Evolutionary conservation across 2,113 vertebrate species (phyloP).

Genomic region (Lophius piscatorius): DNA sequence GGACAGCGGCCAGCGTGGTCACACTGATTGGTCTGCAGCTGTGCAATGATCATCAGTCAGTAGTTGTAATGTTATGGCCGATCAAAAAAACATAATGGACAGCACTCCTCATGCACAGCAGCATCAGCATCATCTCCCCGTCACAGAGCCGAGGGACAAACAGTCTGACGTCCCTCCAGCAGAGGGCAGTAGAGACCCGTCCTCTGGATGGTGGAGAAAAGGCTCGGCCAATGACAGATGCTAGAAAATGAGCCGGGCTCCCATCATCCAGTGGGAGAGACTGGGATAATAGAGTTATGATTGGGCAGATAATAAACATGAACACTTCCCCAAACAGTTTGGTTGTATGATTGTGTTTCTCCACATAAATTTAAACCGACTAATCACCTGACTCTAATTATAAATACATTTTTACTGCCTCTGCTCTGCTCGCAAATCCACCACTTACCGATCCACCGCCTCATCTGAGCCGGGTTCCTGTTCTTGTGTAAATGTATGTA

Average conservation of each 20-base stretch:
- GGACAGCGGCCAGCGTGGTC: too few relatives aligned
- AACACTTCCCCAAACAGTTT: slow-evolving; percentile 13
- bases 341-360: slow-evolving; percentile 4
- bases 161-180: slow-evolving; percentile 18
- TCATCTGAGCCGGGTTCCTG: not conserved
- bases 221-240: not conserved
- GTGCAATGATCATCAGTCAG: too few relatives aligned
- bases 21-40: too few relatives aligned
- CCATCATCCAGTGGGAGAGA: slow-evolving; percentile 16
- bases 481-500: too few relatives aligned
- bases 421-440: not conserved
- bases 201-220: not conserved
- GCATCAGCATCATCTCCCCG: not conserved
- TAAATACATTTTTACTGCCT: not conserved
- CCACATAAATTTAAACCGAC: not conserved
- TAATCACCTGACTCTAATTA: not conserved
- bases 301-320: slow-evolving; percentile 4
- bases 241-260: not conserved
- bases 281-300: slow-evolving; percentile 22
- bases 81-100: too few relatives aligned
- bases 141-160: not conserved
- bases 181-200: slow-evolving; percentile 66
- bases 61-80: too few relatives aligned
- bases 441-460: not conserved
- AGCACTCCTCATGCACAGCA: not conserved